Conservation (phyloP, 1,140 invertebrate species). For the Diabrotica undecimpunctata region DNA sequence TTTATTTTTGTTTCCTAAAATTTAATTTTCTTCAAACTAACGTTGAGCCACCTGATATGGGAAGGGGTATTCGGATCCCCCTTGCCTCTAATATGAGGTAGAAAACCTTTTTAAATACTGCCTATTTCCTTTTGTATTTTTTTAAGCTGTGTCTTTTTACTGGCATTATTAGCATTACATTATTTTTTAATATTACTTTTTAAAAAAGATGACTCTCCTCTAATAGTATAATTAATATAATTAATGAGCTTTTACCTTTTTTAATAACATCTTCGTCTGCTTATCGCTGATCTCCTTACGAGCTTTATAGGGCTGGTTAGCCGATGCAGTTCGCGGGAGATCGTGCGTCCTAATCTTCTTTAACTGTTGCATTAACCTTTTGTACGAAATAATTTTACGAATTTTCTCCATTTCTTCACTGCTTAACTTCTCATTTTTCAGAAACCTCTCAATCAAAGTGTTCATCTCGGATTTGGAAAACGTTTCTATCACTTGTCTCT, state of each 20-base stretch:
- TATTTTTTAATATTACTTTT: no score
- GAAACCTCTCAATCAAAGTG: slow-evolving; percentile 33
- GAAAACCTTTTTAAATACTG: no score
- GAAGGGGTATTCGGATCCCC: no score
- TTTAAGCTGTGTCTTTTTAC: no score
- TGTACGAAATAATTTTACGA: slow-evolving; percentile 37
- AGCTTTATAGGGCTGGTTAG: slow-evolving; percentile 24
- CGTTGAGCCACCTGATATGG: no score
- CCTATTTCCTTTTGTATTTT: no score
- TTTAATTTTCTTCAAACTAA: no score
- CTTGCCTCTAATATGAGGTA: no score
- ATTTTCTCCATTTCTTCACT: slow-evolving; percentile 36
- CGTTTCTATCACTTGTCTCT: background rate
- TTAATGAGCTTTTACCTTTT: slow-evolving; percentile 27
- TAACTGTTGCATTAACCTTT: slow-evolving; percentile 32
- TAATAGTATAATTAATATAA: no score
- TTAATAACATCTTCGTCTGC: slow-evolving; percentile 33
- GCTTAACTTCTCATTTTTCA: slow-evolving; percentile 34
- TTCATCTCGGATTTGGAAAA: slow-evolving; percentile 21
- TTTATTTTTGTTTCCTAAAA: no score
- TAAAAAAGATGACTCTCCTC: no score
- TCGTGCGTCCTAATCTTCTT: slow-evolving; percentile 22
- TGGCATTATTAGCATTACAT: no score
- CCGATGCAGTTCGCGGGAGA: slow-evolving; percentile 1
- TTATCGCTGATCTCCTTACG: slow-evolving; percentile 17